A percentile compares a stretch with the other conserved stretches of the same genome.
These are phyloP conservation scores for Spheniscus mendiculus DNA, from an alignment of 2,113 vertebrate species.

Conservation along the genomic window DNA sequence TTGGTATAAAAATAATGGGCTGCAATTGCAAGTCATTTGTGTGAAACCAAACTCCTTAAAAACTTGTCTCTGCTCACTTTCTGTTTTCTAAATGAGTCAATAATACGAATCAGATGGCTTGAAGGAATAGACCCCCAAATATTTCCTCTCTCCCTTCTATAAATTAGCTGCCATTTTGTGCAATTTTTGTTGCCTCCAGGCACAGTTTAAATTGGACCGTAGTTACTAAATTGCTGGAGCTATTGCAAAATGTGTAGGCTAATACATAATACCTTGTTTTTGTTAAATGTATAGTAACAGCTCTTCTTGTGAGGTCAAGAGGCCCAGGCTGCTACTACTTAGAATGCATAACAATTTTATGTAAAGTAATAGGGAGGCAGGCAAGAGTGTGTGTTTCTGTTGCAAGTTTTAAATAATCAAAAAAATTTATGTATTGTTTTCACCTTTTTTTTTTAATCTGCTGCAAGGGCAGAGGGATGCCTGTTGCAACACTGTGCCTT, in stretches of 20 bases:
- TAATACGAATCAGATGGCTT: slow-evolving; percentile 86
- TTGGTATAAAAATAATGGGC: slow-evolving; percentile 95
- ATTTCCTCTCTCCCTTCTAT: slow-evolving; percentile 78
- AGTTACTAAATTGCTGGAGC: slow-evolving; percentile 81
- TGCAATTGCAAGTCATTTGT: slow-evolving; percentile 84
- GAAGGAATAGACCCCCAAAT: slow-evolving; percentile 80
- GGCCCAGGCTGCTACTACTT: slow-evolving; percentile 71
- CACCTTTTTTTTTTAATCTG: neutral
- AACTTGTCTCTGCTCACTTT: slow-evolving; percentile 87
- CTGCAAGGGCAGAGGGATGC: neutral
- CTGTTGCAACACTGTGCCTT: neutral
- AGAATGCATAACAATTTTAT: slow-evolving; percentile 71
- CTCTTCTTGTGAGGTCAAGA: slow-evolving; percentile 84
- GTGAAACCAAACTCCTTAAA: slow-evolving; percentile 83
- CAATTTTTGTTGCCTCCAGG: slow-evolving; percentile 84
- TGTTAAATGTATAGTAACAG: slow-evolving; percentile 80
- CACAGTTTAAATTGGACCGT: slow-evolving; percentile 81
- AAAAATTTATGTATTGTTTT: neutral
- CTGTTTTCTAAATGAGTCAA: slow-evolving; percentile 86
- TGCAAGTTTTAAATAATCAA: slow-evolving; percentile 10
- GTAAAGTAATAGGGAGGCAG: slow-evolving; percentile 47
- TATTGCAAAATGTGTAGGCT: slow-evolving; percentile 81
- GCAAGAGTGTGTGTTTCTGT: slow-evolving; percentile 3
- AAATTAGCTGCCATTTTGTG: slow-evolving; percentile 84
- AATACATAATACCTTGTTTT: slow-evolving; percentile 85